phyloP scores from a whole-genome alignment of 2,888 invertebrate species.

The Camptogramma bilineatum region DNA sequence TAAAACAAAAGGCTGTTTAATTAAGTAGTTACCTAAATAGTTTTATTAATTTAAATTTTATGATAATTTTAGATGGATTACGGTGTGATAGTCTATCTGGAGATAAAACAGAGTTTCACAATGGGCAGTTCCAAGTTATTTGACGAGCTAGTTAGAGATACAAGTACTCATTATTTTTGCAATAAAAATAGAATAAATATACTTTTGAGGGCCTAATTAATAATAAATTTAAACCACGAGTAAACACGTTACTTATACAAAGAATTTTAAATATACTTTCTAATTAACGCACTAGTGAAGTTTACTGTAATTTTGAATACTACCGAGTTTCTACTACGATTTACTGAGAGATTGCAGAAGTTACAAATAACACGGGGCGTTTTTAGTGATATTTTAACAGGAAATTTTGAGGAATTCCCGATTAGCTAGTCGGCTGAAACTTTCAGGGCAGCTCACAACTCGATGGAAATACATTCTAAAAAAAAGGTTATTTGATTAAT shows the following conservation, averaged over 20 bases:
- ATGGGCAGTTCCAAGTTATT: slow-evolving; percentile 48
- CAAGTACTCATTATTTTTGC: slow-evolving; percentile 40
- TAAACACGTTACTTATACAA: slow-evolving; percentile 28
- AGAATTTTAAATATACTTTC: slow-evolving; percentile 23
- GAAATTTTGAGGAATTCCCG: too few species aligned
- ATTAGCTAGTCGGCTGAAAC: too few species aligned
- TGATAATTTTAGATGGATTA: slow-evolving; percentile 52
- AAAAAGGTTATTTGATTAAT: too few species aligned
- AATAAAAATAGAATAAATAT: slow-evolving; percentile 39
- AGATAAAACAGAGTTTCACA: slow-evolving; percentile 51
- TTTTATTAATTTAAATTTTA: slow-evolving; percentile 55
- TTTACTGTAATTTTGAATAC: slow-evolving; percentile 3
- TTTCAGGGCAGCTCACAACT: too few species aligned
- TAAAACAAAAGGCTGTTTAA: slow-evolving; percentile 51
- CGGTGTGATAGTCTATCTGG: slow-evolving; percentile 43
- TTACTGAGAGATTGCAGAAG: background rate
- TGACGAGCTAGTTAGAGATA: slow-evolving; percentile 38
- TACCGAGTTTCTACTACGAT: background rate
- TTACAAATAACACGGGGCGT: background rate
- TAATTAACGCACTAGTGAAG: slow-evolving; percentile 16
- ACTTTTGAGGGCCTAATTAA: slow-evolving; percentile 34
- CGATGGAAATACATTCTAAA: too few species aligned
- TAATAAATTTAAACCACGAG: slow-evolving; percentile 28
- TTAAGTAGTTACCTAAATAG: slow-evolving; percentile 51
- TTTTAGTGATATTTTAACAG: too few species aligned